Percentiles rank a stretch among this genome's conserved stretches.
phyloP scores from a whole-genome alignment of 1,140 invertebrate species.

The Contarinia nasturtii region DNA sequence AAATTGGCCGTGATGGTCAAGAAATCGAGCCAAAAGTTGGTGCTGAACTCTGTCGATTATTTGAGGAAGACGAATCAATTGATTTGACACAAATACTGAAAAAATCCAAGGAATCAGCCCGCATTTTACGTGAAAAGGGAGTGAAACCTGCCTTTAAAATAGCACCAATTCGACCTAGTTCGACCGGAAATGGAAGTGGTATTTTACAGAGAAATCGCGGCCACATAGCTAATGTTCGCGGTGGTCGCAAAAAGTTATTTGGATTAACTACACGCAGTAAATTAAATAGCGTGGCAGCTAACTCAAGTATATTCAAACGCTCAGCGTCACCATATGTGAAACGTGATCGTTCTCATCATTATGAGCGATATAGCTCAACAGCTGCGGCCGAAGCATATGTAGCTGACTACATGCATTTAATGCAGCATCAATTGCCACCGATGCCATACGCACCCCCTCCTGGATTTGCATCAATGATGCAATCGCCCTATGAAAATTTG shows the following conservation, averaged over 20 bases:
- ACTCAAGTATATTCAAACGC: conserved; percentile 30
- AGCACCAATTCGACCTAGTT: conserved; percentile 27
- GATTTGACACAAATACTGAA: conserved; percentile 78
- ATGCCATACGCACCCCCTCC: conserved; percentile 47
- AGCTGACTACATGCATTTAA: conserved; percentile 59
- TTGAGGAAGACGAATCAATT: conserved; percentile 82
- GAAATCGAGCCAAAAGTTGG: conserved; percentile 92
- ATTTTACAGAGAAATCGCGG: conserved; percentile 13
- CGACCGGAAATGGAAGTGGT: conserved; percentile 19
- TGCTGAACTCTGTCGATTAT: conserved; percentile 82
- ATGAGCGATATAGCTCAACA: conserved; percentile 28
- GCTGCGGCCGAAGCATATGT: conserved; percentile 56
- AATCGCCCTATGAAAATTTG: conserved; percentile 25
- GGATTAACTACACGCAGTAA: conserved; percentile 10
- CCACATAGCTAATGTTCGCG: conserved; percentile 3
- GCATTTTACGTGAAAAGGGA: conserved; percentile 29
- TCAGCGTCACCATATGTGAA: conserved; percentile 29
- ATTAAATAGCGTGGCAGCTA: conserved; percentile 10
- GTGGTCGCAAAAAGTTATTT: conserved; percentile 11
- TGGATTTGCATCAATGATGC: conserved; percentile 30
- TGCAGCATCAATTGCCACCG: conserved; percentile 58
- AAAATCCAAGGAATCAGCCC: conserved; percentile 71
- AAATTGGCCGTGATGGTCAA: conserved; percentile 96
- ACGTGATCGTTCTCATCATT: conserved; percentile 25
- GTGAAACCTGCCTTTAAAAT: conserved; percentile 26